Conservation (phyloP, 2,797 vertebrate species). For the Simalia tracyae region DNA sequence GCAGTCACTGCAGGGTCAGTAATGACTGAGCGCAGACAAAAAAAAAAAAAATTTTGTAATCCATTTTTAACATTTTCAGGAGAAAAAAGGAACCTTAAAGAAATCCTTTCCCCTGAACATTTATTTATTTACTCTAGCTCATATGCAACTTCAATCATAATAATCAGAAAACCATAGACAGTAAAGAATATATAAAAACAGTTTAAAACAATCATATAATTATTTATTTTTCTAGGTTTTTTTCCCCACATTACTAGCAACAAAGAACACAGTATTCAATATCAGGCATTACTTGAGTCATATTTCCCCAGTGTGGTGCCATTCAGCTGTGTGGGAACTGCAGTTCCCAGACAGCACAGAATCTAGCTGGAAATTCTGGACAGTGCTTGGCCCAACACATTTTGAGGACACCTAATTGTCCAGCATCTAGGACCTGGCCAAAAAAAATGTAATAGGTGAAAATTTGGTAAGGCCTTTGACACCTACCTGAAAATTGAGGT, state of each 20-base stretch:
- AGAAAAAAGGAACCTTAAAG: neutral
- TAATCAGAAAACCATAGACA: neutral
- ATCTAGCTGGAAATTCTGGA: neutral
- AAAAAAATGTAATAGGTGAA: neutral
- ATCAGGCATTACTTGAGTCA: neutral
- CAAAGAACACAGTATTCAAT: neutral
- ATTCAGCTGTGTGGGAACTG: neutral
- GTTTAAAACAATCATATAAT: neutral
- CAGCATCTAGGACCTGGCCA: neutral
- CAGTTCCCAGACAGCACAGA: neutral
- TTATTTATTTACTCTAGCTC: neutral
- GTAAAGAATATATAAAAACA: neutral
- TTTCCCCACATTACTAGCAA: neutral
- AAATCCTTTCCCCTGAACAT: neutral
- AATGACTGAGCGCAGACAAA: no score
- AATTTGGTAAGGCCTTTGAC: neutral
- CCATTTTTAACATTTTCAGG: neutral
- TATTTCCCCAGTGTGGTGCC: neutral
- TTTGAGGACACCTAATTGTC: neutral
- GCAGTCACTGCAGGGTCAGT: no score
- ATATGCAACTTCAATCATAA: neutral
- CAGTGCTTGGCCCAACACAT: neutral
- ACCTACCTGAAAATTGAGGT: neutral
- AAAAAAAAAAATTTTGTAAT: no score
- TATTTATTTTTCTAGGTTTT: neutral